Evolutionary conservation across 2,888 invertebrate species (phyloP).

Genomic region (Chouioia cunea): DNA sequence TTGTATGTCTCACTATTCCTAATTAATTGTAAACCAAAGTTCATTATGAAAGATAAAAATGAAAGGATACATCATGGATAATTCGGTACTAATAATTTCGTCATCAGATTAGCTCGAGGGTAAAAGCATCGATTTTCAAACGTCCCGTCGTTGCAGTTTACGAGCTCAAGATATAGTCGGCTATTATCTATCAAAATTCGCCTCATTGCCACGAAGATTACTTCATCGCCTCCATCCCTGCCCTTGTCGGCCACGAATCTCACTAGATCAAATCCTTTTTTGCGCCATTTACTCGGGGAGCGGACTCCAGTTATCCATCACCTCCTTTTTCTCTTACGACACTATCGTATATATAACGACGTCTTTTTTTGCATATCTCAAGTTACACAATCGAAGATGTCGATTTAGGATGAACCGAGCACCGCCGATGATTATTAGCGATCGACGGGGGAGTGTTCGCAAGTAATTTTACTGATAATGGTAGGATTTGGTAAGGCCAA

Average conservation of each 20-base stretch:
- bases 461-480: slow-evolving; percentile 1
- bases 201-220: slow-evolving; percentile 1
- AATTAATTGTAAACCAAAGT: no score
- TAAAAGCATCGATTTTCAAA: slow-evolving; percentile 10
- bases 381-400: slow-evolving; percentile 42
- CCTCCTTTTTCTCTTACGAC: slow-evolving; percentile 4
- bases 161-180: no score
- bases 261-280: slow-evolving; percentile 2
- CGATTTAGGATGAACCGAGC: slow-evolving; percentile 31
- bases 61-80: no score
- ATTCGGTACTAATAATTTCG: no score
- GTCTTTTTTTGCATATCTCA: slow-evolving; percentile 38
- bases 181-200: not conserved
- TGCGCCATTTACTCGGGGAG: not conserved
- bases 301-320: not conserved
- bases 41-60: no score
- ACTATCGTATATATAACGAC: not conserved
- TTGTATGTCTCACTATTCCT: no score
- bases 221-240: not conserved
- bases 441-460: slow-evolving; percentile 30
- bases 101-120: no score
- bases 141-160: slow-evolving; percentile 52
- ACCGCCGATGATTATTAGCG: slow-evolving; percentile 9
- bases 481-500: not conserved
- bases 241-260: not conserved